Evolutionary conservation across 35 echinoderm and acorn worm species (phyloP), one percentile per base, ranked within the genome.

Genomic region (Lytechinus variegatus): DNA sequence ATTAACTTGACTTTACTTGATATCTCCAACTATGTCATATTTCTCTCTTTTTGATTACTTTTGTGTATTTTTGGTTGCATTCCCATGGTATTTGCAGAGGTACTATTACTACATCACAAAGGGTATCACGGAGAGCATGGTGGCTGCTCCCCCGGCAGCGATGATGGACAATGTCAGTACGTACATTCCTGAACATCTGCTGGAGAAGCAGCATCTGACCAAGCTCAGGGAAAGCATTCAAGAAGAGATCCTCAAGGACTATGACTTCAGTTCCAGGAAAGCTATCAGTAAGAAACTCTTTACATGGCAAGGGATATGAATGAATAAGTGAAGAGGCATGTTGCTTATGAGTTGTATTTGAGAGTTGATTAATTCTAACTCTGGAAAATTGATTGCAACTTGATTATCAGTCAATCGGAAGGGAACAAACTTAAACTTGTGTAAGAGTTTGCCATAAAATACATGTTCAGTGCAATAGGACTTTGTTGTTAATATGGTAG

Each of bases 61-160:
- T 44, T 44, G 33, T 44, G 33, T 44, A 44, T 44, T 44, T 44
- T 44, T 44, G 33, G 33, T 44, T 44, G 33, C 33, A 44, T 44
- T 44, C 2, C 2, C 33, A 71, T 93, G 33, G 52, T 79, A 33
- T 95, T 89, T 87, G 27, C 97, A 99, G 98, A 97, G 98, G 88
- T 99, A 99, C 94, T 52, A 97, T 93, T 99, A 97, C 95, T 99
- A 99, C 97, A 99, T 99, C 95, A 97, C 94, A 14, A 97, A 97
- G 87, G 98, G 98, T 87, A 93, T 99, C 52, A 86, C 96, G 12
- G 57, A 91, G 19, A 54, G 53, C n/a, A 99, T 99, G 98, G 94
- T 99, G 44, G 98, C 98, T 28, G 12, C 91, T 19, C 97, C 97
- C 19, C 98, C 98, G 9, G 28, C 96, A 4, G 95, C 87, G 87